Evolutionary conservation across 1,140 invertebrate species (phyloP), one percentile per base, ranked within the genome.

Genomic region (Hypothenemus hampei): DNA sequence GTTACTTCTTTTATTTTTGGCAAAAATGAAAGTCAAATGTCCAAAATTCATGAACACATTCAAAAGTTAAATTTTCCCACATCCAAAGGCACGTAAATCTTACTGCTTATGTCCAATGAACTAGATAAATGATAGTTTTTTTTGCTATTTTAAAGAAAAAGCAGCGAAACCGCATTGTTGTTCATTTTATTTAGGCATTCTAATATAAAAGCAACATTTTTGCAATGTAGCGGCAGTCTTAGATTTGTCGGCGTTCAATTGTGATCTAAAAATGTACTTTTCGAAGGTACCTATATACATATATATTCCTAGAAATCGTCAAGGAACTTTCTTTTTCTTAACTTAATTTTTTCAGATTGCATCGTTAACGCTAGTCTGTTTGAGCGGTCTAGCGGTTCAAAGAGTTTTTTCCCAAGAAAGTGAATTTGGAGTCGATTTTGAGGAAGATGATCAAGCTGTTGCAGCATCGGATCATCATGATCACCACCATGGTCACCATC

Each of bases 71-170:
- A n/a, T n/a, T n/a, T n/a, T n/a, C n/a, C n/a, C n/a, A n/a, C n/a
- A n/a, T n/a, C n/a, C n/a, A n/a, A n/a, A n/a, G n/a, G n/a, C n/a
- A n/a, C n/a, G n/a, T n/a, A n/a, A n/a, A n/a, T n/a, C n/a, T n/a
- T n/a, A n/a, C n/a, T n/a, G n/a, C 23, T 39, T 51, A 40, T 51
- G 20, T 0, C 22, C 48, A 40, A 40, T 51, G 48, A 51, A 40
- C 48, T 51, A 40, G 48, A 51, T 51, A 51, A 51, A 39, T 51
- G 13, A 23, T 19, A 37, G 3, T 37, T 49, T 49, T 51, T 41
- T 13, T 21, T 22, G 6, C 13, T 8, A 41, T n/a, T 40, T 23
- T 40, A 40, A 11, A 23, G 22, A 21, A n/a, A 40, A 51, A 51
- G 26, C 20, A n/a, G 24, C 22, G 48, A 39, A 33, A 40, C 37